These are phyloP conservation scores for Agrypnus murinus DNA, from an alignment of 2,888 invertebrate genomes.

Conservation along the genomic window DNA sequence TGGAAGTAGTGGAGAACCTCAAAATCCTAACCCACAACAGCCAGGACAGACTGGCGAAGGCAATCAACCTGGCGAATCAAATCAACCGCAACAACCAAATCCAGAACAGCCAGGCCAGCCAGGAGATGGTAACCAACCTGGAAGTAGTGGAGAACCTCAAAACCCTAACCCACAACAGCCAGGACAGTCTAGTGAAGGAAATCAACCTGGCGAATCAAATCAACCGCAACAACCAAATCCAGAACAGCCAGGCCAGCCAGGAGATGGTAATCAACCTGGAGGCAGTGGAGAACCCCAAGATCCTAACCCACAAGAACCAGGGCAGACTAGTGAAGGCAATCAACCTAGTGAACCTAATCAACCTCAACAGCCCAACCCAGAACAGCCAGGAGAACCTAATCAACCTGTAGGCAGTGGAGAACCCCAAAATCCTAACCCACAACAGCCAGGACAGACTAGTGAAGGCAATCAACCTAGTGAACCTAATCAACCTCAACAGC, in stretches of 20 bases:
- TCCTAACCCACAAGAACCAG: not conserved
- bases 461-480: not conserved
- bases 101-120: not conserved
- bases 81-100: not conserved
- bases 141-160: not conserved
- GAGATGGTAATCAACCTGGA: not conserved
- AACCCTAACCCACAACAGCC: not conserved
- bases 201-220: not conserved
- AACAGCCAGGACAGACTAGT: no score
- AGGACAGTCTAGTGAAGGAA: no score
- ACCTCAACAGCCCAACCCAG: not conserved
- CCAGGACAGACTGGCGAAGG: not conserved
- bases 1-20: not conserved
- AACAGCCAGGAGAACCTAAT: not conserved
- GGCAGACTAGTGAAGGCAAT: not conserved
- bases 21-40: not conserved
- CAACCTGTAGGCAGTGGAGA: conserved; percentile 7
- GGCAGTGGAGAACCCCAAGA: not conserved
- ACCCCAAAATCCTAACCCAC: not conserved
- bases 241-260: not conserved
- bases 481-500: conserved; percentile 1
- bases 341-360: not conserved
- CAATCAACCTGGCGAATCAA: not conserved
- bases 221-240: no score
- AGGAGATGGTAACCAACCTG: not conserved